These are phyloP conservation scores for Plagodis dolabraria DNA, from an alignment of 2,888 invertebrate genomes.

Conservation along the genomic window DNA sequence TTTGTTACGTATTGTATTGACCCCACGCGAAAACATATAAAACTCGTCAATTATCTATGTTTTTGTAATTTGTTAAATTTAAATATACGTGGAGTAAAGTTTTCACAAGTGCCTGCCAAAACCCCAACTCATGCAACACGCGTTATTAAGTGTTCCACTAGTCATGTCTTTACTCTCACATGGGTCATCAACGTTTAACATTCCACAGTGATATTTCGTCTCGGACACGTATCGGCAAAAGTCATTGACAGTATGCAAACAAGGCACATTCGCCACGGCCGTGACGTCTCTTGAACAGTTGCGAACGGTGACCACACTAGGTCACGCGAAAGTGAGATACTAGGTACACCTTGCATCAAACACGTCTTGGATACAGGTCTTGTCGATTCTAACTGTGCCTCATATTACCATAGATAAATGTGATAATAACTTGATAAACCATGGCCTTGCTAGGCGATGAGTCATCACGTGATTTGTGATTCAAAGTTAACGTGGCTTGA, in stretches of 20 bases:
- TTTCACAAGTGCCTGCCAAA: too few species aligned
- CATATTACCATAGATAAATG: background rate
- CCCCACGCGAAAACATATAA: too few species aligned
- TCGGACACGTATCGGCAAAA: slow-evolving; percentile 22
- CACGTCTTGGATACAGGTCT: background rate
- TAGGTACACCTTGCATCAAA: slow-evolving; percentile 23
- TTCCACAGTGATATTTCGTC: slow-evolving; percentile 22
- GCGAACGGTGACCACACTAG: slow-evolving; percentile 52
- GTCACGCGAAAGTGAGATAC: slow-evolving; percentile 67
- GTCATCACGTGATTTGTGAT: too few species aligned
- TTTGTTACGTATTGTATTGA: too few species aligned
- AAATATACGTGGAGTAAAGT: too few species aligned
- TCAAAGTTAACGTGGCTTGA: too few species aligned
- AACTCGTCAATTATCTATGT: too few species aligned
- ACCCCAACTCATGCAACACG: background rate
- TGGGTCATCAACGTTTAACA: background rate
- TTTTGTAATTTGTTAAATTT: too few species aligned
- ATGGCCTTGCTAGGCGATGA: too few species aligned
- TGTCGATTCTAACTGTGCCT: background rate
- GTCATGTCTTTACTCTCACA: background rate
- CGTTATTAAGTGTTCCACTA: background rate
- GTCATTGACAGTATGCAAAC: slow-evolving; percentile 41
- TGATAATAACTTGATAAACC: background rate
- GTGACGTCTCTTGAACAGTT: slow-evolving; percentile 25
- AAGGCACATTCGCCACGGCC: slow-evolving; percentile 43